A percentile compares a stretch with the other conserved stretches of the same genome.
Conservation (phyloP, 1,140 invertebrate species). For the Tyrophagus putrescentiae region DNA sequence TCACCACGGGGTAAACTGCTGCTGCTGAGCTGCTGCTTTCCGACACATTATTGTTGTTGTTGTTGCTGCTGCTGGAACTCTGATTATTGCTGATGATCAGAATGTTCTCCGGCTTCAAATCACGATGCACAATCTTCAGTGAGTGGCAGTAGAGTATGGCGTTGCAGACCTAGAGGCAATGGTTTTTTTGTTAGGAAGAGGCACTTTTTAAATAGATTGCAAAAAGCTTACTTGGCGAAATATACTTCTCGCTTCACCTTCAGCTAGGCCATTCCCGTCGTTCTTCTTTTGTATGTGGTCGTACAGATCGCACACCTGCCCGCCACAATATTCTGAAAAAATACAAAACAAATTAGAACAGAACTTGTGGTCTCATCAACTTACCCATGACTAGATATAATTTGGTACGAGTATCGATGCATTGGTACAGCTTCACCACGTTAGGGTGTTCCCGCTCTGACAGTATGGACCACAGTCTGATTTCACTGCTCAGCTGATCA, state of each 20-base stretch:
- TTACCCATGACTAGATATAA: slow-evolving; percentile 45
- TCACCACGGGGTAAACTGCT: slow-evolving; percentile 75
- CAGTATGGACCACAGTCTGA: slow-evolving; percentile 23
- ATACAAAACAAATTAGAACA: slow-evolving; percentile 38
- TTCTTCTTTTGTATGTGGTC: slow-evolving; percentile 83
- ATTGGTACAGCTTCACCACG: slow-evolving; percentile 91
- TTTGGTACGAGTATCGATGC: slow-evolving; percentile 92
- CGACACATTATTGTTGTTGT: slow-evolving; percentile 50
- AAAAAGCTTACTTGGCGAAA: slow-evolving; percentile 43
- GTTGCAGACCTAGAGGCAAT: slow-evolving; percentile 63
- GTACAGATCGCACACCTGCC: slow-evolving; percentile 97
- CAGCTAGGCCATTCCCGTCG: slow-evolving; percentile 56
- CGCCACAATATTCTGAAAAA: slow-evolving; percentile 23
- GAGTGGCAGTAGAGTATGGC: slow-evolving; percentile 97
- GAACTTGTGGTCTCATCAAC: neutral
- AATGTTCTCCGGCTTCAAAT: slow-evolving; percentile 97
- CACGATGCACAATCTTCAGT: slow-evolving; percentile 78
- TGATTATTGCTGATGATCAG: slow-evolving; percentile 58
- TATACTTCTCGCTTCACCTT: slow-evolving; percentile 68
- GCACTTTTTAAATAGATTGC: neutral
- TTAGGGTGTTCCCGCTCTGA: slow-evolving; percentile 56
- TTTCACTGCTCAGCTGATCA: slow-evolving; percentile 21
- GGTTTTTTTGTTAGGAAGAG: slow-evolving; percentile 10
- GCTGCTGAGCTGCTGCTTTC: no score
- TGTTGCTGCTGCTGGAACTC: neutral